These are phyloP conservation scores for Plagodis dolabraria DNA, from an alignment of 2,888 invertebrate species.

Conservation along the genomic window DNA sequence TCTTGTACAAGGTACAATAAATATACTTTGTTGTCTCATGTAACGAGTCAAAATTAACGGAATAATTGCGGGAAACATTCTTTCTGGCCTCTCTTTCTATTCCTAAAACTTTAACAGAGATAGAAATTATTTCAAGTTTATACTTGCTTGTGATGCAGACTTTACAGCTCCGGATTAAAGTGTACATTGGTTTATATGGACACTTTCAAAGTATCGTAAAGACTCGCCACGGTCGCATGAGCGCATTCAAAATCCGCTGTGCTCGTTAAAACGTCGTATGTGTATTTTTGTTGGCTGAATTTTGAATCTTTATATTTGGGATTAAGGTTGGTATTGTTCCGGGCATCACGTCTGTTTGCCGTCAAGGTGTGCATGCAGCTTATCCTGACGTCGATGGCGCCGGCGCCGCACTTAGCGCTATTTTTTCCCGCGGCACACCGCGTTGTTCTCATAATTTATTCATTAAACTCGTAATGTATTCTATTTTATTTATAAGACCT, in stretches of 20 bases:
- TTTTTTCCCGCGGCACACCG: constrained; percentile 76
- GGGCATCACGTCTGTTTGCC: constrained; percentile 47
- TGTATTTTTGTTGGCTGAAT: constrained; percentile 31
- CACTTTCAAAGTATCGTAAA: constrained; percentile 78
- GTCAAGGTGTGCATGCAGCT: constrained; percentile 63
- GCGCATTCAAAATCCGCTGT: constrained; percentile 70
- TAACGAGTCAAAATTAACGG: constrained; percentile 76
- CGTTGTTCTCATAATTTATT: constrained; percentile 78
- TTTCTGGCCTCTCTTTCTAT: constrained; percentile 58
- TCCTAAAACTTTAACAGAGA: constrained; percentile 57
- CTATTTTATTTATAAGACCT: constrained; percentile 59
- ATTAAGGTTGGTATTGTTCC: constrained; percentile 50
- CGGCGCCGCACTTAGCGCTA: constrained; percentile 79
- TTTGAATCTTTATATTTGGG: constrained; percentile 42
- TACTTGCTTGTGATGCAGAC: constrained; percentile 56
- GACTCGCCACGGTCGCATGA: constrained; percentile 82
- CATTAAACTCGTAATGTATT: constrained; percentile 78
- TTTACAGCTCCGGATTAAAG: constrained; percentile 65
- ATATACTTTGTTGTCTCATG: constrained; percentile 63
- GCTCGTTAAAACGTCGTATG: constrained; percentile 57
- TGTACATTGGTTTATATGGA: constrained; percentile 62
- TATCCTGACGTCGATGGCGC: constrained; percentile 79
- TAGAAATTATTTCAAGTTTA: constrained; percentile 42
- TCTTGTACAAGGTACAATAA: constrained; percentile 70
- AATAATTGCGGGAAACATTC: constrained; percentile 72